These are phyloP conservation scores for Mixornis gularis DNA, from an alignment of 2,113 vertebrate species.

Conservation along the genomic window DNA sequence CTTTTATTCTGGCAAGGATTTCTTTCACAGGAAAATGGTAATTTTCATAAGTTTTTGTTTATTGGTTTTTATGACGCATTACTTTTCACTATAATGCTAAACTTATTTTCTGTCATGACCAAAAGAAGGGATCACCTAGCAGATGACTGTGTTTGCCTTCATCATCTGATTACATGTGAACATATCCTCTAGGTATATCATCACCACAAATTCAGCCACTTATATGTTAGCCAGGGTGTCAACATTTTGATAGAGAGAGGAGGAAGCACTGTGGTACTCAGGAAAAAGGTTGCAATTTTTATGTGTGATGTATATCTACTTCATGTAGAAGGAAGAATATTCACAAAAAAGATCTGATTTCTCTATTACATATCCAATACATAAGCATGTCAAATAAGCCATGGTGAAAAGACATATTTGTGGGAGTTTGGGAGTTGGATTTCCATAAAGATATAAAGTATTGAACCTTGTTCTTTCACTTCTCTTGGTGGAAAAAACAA, in stretches of 20 bases:
- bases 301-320: not conserved
- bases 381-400: not conserved
- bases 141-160: not conserved
- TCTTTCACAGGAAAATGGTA: not conserved
- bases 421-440: not conserved
- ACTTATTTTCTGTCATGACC: not conserved
- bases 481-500: not conserved
- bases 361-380: not conserved
- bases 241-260: not conserved
- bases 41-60: not conserved
- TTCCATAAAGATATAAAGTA: not conserved
- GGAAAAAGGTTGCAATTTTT: not conserved
- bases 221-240: not conserved
- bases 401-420: not conserved
- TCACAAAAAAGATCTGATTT: not conserved
- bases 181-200: not conserved
- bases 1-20: not conserved
- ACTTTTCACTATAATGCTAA: not conserved
- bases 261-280: not conserved
- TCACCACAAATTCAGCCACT: not conserved
- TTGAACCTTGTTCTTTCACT: not conserved
- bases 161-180: not conserved
- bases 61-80: not conserved
- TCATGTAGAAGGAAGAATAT: not conserved
- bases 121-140: not conserved